phyloP scores from a whole-genome alignment of 92 coral and sea anemone genomes.

The Phenganax subtilis region DNA sequence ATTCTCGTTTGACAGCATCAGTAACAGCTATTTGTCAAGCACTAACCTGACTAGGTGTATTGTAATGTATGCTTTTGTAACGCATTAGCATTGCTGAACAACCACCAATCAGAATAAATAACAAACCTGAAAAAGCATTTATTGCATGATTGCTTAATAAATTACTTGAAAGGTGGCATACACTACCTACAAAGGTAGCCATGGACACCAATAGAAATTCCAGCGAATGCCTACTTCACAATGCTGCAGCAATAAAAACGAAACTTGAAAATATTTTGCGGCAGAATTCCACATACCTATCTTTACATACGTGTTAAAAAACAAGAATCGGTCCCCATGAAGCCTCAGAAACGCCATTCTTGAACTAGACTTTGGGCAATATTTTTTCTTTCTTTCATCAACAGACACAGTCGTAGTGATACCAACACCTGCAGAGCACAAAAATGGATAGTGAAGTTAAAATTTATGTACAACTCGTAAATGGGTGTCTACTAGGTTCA shows the following conservation, averaged over 20 bases:
- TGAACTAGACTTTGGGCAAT: slow-evolving; percentile 12
- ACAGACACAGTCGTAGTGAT: slow-evolving; percentile 5
- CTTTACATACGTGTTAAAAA: slow-evolving; percentile 82
- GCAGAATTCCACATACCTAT: slow-evolving; percentile 58
- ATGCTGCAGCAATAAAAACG: not conserved
- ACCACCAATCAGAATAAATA: slow-evolving; percentile 57
- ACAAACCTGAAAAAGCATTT: slow-evolving; percentile 49
- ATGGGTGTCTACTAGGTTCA: too few relatives aligned
- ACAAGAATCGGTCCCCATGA: slow-evolving; percentile 62
- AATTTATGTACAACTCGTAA: too few relatives aligned
- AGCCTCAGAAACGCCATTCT: slow-evolving; percentile 74
- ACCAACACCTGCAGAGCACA: slow-evolving; percentile 11
- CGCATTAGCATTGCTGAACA: slow-evolving; percentile 62
- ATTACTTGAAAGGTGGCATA: too few relatives aligned
- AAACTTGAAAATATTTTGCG: not conserved
- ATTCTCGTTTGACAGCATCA: not conserved
- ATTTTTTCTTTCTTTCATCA: slow-evolving; percentile 6
- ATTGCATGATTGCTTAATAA: too few relatives aligned
- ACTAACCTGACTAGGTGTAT: slow-evolving; percentile 73
- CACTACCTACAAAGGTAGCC: too few relatives aligned
- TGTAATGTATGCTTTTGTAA: slow-evolving; percentile 55
- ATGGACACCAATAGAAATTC: not conserved
- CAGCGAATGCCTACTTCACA: not conserved
- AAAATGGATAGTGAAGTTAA: not conserved
- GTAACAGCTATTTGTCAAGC: not conserved